A percentile compares a stretch with the other conserved stretches of the same genome.
Evolutionary conservation across 2,888 invertebrate species (phyloP).

Genomic region (Drosophila demipolita): DNA sequence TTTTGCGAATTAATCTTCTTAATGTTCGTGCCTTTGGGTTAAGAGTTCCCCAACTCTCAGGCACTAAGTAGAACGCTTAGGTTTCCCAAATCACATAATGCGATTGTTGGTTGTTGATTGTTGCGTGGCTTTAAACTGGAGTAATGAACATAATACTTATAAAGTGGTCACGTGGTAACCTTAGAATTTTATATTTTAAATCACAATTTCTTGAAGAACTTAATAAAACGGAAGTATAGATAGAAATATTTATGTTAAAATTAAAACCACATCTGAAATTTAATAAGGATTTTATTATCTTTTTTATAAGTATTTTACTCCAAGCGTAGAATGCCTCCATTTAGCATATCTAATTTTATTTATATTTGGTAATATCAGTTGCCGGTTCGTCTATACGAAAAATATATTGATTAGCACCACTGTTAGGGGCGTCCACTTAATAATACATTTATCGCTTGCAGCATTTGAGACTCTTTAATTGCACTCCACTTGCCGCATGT

Average conservation of each 20-base stretch:
- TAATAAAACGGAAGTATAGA: background rate
- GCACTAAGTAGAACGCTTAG: constrained; percentile 62
- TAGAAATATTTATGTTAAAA: background rate
- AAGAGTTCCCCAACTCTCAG: constrained; percentile 27
- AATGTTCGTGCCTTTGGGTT: constrained; percentile 68
- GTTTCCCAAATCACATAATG: constrained; percentile 71
- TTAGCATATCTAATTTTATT: background rate
- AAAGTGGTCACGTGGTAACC: background rate
- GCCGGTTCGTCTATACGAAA: background rate
- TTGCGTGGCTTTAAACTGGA: constrained; percentile 40
- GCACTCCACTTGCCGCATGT: constrained; percentile 47
- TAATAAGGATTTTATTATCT: too few species aligned
- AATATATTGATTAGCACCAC: background rate
- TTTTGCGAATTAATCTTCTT: constrained; percentile 81
- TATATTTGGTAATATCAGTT: background rate
- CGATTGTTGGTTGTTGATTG: constrained; percentile 54
- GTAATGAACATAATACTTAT: background rate
- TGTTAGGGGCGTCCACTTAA: background rate
- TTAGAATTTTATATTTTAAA: background rate
- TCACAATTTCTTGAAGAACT: background rate
- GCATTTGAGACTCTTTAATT: constrained; percentile 47
- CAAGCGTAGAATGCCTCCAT: background rate
- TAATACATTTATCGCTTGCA: background rate
- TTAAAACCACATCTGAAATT: background rate
- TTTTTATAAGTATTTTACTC: background rate